Conservation (phyloP, 2,797 vertebrate species). For the Lagothrix lagotricha region DNA sequence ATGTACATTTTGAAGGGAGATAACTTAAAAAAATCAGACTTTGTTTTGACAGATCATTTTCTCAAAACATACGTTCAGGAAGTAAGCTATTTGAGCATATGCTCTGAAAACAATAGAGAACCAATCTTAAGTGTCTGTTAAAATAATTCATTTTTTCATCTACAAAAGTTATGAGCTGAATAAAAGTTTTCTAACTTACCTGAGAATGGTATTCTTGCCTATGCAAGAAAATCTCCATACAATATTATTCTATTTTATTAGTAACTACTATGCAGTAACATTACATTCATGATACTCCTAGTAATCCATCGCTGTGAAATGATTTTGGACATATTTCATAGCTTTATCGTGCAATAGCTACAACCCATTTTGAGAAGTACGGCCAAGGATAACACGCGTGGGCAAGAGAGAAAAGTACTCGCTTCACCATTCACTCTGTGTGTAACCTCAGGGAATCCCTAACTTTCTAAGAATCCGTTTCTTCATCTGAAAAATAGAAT, state of each 20-base stretch:
- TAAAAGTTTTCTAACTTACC: conserved; percentile 82
- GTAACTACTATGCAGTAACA: conserved; percentile 73
- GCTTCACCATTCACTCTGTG: background rate
- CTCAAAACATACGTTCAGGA: conserved; percentile 68
- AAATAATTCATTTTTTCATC: conserved; percentile 80
- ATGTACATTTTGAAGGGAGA: conserved; percentile 63
- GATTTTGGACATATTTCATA: background rate
- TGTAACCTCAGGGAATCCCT: background rate
- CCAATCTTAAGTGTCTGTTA: conserved; percentile 80
- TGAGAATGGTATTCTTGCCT: conserved; percentile 77
- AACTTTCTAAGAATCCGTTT: background rate
- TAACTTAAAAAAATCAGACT: conserved; percentile 54
- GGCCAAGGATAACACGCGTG: background rate
- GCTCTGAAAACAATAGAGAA: conserved; percentile 75
- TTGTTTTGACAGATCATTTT: conserved; percentile 70
- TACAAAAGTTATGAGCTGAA: conserved; percentile 79
- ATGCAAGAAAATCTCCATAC: conserved; percentile 78
- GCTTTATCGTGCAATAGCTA: background rate
- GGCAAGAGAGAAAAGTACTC: background rate
- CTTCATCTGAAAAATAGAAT: background rate
- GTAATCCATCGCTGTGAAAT: conserved; percentile 66
- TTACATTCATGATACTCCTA: conserved; percentile 79
- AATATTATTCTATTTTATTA: conserved; percentile 81
- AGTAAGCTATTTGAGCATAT: conserved; percentile 65
- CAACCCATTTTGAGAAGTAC: background rate